A percentile compares a stretch with the other conserved stretches of the same genome.
Evolutionary conservation across 2,797 vertebrate genomes (phyloP).

Genomic region (Cheirogaleus major): DNA sequence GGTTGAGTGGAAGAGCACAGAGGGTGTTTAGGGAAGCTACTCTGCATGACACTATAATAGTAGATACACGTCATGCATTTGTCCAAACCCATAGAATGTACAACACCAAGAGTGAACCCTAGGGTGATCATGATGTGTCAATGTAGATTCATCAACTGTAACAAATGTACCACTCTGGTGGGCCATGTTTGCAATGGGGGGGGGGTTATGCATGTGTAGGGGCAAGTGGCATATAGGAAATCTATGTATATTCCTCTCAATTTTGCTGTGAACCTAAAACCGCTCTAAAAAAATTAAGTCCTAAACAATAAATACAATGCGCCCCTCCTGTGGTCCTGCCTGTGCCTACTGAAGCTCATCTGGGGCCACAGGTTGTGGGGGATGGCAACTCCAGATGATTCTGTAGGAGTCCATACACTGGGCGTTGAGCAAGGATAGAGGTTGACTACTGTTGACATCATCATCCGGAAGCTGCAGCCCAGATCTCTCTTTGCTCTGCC

Average conservation of each 20-base stretch:
- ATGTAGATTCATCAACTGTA: neutral
- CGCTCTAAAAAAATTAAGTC: neutral
- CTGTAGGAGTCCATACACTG: neutral
- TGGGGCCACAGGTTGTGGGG: neutral
- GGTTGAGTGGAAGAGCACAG: neutral
- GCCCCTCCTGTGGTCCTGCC: neutral
- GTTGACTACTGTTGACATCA: accelerated
- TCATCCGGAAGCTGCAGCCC: neutral
- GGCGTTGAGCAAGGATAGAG: no score
- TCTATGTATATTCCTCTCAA: neutral
- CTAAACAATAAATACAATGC: neutral
- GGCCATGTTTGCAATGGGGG: neutral
- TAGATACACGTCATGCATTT: no score
- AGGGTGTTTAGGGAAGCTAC: neutral
- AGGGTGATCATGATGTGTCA: neutral
- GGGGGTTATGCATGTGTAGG: no score
- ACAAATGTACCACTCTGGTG: neutral
- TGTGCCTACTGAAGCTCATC: neutral
- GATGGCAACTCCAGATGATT: neutral
- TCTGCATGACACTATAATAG: neutral
- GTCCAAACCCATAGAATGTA: neutral
- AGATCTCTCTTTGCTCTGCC: neutral
- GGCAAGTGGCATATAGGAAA: neutral
- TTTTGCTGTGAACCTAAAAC: neutral
- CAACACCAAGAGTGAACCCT: neutral